Conservation (phyloP, 2,797 vertebrate species). For the Rousettus madagascariensis region DNA sequence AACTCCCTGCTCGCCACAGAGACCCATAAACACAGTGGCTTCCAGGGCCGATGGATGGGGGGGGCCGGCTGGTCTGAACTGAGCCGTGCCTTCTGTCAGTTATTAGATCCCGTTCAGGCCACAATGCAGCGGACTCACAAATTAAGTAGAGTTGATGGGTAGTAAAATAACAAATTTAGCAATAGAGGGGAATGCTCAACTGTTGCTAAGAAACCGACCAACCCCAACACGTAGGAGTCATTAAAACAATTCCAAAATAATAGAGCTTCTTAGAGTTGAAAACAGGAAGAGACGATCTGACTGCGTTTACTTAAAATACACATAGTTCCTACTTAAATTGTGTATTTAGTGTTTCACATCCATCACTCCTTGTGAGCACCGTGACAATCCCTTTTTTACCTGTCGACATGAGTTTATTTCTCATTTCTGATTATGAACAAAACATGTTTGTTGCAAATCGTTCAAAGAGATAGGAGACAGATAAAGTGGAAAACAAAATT, state of each 20-base stretch:
- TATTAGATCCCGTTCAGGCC: neutral
- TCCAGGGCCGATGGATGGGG: neutral
- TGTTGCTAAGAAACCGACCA: slow-evolving; percentile 18
- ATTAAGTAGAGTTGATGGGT: slow-evolving; percentile 10
- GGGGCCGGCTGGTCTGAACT: neutral
- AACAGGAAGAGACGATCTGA: neutral
- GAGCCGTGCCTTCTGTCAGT: neutral
- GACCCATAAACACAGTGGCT: neutral
- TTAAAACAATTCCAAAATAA: slow-evolving; percentile 37
- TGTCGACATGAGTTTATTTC: neutral
- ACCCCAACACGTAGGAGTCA: neutral
- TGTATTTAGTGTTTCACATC: neutral
- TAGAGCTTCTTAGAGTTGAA: neutral
- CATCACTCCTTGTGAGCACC: neutral
- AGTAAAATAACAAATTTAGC: slow-evolving; percentile 21
- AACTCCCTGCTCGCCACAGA: neutral
- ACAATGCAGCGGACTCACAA: neutral
- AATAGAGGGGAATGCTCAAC: neutral
- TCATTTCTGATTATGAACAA: slow-evolving; percentile 23
- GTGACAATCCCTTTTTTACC: neutral
- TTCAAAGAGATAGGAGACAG: neutral
- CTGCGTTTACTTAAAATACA: neutral
- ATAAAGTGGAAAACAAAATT: slow-evolving; percentile 25
- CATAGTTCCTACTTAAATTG: neutral
- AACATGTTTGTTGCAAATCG: slow-evolving; percentile 3